These are phyloP conservation scores for Tetranychus piercei DNA, from an alignment of 2,888 invertebrate genomes.

Conservation along the genomic window DNA sequence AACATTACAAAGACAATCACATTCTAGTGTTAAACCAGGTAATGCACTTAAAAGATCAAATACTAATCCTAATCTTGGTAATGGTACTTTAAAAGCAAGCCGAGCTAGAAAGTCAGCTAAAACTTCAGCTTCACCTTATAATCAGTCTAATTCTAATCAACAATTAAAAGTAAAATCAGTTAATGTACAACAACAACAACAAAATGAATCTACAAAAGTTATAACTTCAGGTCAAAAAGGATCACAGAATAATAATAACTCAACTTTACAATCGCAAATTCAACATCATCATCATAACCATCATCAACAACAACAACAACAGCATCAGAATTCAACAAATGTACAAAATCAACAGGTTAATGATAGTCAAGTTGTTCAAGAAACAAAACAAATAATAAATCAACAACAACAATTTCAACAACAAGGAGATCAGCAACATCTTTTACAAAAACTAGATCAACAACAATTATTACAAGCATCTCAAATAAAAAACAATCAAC, in stretches of 20 bases:
- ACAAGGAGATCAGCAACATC: too few relatives aligned
- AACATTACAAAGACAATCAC: background rate
- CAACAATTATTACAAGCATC: background rate
- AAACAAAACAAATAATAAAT: too few relatives aligned
- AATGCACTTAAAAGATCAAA: background rate
- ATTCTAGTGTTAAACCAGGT: background rate
- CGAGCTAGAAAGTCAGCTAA: background rate
- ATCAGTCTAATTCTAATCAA: background rate
- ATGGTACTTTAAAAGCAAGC: background rate
- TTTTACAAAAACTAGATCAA: background rate
- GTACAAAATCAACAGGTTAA: too few relatives aligned
- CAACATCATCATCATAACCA: too few relatives aligned
- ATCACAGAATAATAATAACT: too few relatives aligned
- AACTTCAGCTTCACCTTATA: background rate
- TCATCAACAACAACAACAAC: too few relatives aligned
- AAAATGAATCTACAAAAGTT: background rate
- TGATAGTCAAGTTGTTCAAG: too few relatives aligned
- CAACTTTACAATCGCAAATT: too few relatives aligned
- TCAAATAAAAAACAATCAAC: background rate
- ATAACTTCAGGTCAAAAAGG: too few relatives aligned
- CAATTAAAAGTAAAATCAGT: background rate
- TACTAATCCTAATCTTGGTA: background rate
- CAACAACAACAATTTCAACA: too few relatives aligned
- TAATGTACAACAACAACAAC: background rate
- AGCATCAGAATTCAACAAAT: too few relatives aligned